Conservation (phyloP, 1,140 invertebrate genomes). For the Aphelenchoides besseyi region DNA sequence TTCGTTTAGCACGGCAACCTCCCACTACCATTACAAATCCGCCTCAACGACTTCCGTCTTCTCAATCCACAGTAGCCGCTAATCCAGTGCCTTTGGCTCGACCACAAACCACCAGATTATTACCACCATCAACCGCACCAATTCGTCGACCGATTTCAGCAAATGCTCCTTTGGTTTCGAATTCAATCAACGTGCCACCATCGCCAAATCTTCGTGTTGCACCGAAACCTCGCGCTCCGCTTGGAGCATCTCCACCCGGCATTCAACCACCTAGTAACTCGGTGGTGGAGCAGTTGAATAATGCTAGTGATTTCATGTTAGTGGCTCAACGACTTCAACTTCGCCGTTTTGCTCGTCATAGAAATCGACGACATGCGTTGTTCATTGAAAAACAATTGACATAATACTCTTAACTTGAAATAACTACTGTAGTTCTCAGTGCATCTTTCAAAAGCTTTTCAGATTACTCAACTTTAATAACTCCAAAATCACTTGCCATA, state of each 20-base stretch:
- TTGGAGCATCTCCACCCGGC: slow-evolving; percentile 14
- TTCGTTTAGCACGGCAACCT: neutral
- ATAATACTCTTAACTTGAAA: too few relatives aligned
- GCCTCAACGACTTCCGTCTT: neutral
- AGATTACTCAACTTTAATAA: too few relatives aligned
- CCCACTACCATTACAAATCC: too few relatives aligned
- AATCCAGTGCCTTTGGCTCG: neutral
- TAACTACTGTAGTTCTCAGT: too few relatives aligned
- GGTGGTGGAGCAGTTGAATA: slow-evolving; percentile 24
- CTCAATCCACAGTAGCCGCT: neutral
- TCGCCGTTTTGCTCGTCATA: slow-evolving; percentile 20
- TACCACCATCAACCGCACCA: slow-evolving; percentile 12
- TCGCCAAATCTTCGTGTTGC: slow-evolving; percentile 6
- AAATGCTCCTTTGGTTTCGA: neutral
- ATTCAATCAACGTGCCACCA: slow-evolving; percentile 11
- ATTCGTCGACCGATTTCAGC: neutral
- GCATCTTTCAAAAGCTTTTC: too few relatives aligned
- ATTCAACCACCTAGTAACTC: slow-evolving; percentile 21
- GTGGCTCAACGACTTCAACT: slow-evolving; percentile 16
- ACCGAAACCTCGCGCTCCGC: slow-evolving; percentile 7
- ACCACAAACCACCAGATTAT: neutral
- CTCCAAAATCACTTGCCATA: too few relatives aligned
- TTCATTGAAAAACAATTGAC: slow-evolving; percentile 17
- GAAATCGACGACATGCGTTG: slow-evolving; percentile 23
- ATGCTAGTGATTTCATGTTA: slow-evolving; percentile 23